These are phyloP conservation scores for Porites lutea DNA, from an alignment of 64 coral and sea anemone species.

Conservation along the genomic window DNA sequence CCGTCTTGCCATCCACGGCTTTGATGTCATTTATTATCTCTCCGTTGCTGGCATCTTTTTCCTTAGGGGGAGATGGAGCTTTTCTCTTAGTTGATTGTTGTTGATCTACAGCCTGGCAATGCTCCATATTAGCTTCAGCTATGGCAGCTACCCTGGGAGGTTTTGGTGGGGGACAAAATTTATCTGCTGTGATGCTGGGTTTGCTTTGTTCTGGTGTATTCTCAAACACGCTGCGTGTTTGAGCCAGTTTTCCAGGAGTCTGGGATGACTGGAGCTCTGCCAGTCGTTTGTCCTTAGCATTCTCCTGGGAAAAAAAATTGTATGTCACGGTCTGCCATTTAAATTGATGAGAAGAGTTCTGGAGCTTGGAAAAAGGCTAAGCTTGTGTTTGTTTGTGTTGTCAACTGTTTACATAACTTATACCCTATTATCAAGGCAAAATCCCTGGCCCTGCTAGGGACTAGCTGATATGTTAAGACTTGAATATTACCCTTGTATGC, in stretches of 20 bases:
- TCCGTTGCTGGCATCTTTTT: background rate
- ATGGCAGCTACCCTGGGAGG: constrained; percentile 55
- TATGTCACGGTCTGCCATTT: background rate
- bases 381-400: too few species aligned
- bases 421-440: too few species aligned
- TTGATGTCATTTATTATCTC: background rate
- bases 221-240: constrained; percentile 50
- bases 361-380: background rate
- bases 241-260: constrained; percentile 56
- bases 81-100: constrained; percentile 77
- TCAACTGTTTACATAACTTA: too few species aligned
- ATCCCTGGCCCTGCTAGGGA: too few species aligned
- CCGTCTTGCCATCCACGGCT: background rate
- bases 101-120: background rate
- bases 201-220: constrained; percentile 13
- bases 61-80: constrained; percentile 69
- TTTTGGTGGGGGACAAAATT: constrained; percentile 51
- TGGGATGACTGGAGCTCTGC: background rate
- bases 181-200: background rate
- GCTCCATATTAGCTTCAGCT: constrained; percentile 12
- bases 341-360: background rate
- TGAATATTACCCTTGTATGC: background rate
- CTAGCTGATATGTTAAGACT: too few species aligned
- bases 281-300: constrained; percentile 1
- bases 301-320: constrained; percentile 31